phyloP scores from a whole-genome alignment of 2,797 vertebrate species.

The Pelobates cultripes region DNA sequence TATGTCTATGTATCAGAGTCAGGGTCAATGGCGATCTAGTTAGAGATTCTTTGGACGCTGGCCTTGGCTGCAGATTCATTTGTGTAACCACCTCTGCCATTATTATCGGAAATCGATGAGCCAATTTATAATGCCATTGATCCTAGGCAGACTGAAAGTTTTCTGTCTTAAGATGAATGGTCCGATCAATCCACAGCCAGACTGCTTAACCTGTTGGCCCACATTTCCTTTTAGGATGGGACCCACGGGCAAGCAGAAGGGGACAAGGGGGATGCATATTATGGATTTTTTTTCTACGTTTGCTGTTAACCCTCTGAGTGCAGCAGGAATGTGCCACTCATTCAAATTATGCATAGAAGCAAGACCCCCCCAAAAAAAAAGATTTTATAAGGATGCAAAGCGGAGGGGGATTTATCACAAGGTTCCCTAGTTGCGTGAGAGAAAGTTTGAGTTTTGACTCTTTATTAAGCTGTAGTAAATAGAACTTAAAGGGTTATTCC shows the following conservation, averaged over 20 bases:
- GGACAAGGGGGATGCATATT: neutral
- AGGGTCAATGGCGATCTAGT: slow-evolving; percentile 38
- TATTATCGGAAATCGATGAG: slow-evolving; percentile 52
- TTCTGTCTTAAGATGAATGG: slow-evolving; percentile 49
- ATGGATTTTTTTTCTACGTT: slow-evolving; percentile 3
- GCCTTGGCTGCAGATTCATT: slow-evolving; percentile 39
- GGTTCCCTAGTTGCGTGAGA: too few relatives aligned
- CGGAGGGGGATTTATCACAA: too few relatives aligned
- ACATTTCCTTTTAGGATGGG: slow-evolving; percentile 14
- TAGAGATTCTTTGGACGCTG: slow-evolving; percentile 39
- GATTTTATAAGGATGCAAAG: too few relatives aligned
- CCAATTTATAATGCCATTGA: slow-evolving; percentile 56
- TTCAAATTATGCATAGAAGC: too few relatives aligned
- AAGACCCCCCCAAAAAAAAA: too few relatives aligned
- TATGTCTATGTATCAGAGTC: neutral
- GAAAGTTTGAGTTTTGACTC: too few relatives aligned
- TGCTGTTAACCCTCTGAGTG: neutral
- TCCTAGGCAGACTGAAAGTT: slow-evolving; percentile 46
- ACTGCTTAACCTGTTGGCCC: slow-evolving; percentile 34
- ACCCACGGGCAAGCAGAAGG: neutral
- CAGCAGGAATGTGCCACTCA: too few relatives aligned
- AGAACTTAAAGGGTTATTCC: too few relatives aligned
- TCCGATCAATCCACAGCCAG: slow-evolving; percentile 44
- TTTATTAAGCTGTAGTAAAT: too few relatives aligned
- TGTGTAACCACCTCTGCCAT: slow-evolving; percentile 54